Evolutionary conservation across 2,113 vertebrate species (phyloP).

Genomic region (Microcebus jonahi): DNA sequence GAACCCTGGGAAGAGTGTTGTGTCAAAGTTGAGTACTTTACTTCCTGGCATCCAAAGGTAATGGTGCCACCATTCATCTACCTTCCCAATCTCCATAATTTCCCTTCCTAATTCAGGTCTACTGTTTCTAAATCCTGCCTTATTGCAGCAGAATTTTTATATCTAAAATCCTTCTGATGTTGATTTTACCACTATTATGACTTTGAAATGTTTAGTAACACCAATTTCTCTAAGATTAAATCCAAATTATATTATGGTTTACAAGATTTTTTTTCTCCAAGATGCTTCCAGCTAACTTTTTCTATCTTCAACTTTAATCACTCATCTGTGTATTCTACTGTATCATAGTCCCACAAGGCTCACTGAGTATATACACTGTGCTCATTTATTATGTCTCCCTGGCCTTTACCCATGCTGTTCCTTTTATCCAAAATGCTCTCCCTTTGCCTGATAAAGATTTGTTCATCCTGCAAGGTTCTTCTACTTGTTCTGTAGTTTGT

Average conservation of each 20-base stretch:
- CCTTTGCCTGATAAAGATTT: neutral
- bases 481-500: neutral
- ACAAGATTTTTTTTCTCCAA: neutral
- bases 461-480: neutral
- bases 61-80: neutral
- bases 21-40: neutral
- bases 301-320: neutral
- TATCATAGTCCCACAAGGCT: neutral
- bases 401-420: neutral
- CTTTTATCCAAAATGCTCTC: neutral
- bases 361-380: neutral
- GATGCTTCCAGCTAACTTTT: neutral
- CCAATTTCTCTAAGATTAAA: neutral
- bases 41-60: neutral
- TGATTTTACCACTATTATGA: neutral
- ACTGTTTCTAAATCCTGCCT: neutral
- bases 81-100: neutral
- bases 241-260: neutral
- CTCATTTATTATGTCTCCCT: neutral
- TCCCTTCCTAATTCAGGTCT: neutral
- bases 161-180: neutral
- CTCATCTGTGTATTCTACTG: neutral
- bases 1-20: neutral
- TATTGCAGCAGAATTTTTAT: neutral
- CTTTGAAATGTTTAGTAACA: neutral